These are phyloP conservation scores for Rhinopithecus roxellana DNA, from an alignment of 2,113 vertebrate species.

Conservation along the genomic window DNA sequence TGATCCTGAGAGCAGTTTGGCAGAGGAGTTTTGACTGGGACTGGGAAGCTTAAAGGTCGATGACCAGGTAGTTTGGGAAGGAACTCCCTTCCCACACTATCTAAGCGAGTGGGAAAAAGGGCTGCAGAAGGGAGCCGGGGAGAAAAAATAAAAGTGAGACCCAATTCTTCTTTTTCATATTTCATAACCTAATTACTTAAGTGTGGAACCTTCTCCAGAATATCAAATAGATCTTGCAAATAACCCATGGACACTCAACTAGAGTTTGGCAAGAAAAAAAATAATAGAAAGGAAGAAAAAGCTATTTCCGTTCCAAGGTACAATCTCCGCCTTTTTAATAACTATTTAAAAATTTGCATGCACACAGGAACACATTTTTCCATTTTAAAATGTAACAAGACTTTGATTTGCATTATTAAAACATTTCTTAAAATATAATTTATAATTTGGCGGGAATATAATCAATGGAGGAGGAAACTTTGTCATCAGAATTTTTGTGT, in stretches of 20 bases:
- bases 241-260: neutral
- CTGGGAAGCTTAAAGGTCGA: neutral
- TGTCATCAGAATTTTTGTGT: neutral
- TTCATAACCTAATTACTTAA: neutral
- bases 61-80: neutral
- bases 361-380: neutral
- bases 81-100: too few relatives aligned
- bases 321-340: neutral
- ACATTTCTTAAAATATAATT: slow-evolving; percentile 36
- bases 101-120: neutral
- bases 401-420: slow-evolving; percentile 41
- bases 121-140: neutral
- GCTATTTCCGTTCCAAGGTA: neutral
- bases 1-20: neutral
- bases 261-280: neutral
- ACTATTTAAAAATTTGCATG: neutral
- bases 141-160: neutral
- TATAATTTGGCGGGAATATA: slow-evolving; percentile 42
- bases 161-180: neutral
- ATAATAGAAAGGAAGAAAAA: neutral
- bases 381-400: slow-evolving; percentile 23
- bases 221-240: neutral
- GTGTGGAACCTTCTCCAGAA: neutral
- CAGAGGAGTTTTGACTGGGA: neutral
- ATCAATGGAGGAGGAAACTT: neutral